A percentile compares a stretch with the other conserved stretches of the same genome.
phyloP scores from a whole-genome alignment of 2,113 vertebrate genomes.

The Amia ocellicauda region DNA sequence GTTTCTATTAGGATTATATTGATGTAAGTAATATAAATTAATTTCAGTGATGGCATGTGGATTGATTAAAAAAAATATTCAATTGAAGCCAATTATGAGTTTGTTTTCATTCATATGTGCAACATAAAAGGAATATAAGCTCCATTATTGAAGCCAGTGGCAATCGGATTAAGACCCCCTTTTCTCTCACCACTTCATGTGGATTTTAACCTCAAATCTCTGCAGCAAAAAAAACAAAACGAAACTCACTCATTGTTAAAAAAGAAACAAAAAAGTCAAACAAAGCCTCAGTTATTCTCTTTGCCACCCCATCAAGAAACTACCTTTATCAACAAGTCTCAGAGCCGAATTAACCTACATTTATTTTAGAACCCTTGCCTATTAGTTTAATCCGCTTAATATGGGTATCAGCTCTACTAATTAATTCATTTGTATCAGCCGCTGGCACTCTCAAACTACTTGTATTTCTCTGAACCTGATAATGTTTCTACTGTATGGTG shows the following conservation, averaged over 20 bases:
- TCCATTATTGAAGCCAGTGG: no score
- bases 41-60: no score
- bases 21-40: no score
- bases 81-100: no score
- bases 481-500: slow-evolving; percentile 8
- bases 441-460: slow-evolving; percentile 7
- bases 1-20: no score
- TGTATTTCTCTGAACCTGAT: slow-evolving; percentile 4
- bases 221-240: no score
- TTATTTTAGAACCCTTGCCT: slow-evolving; percentile 9
- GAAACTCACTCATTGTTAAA: not conserved
- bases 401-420: not conserved
- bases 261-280: not conserved
- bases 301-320: no score
- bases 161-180: not conserved
- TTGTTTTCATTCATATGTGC: no score
- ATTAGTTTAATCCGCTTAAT: slow-evolving; percentile 14
- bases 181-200: no score
- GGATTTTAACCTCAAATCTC: no score
- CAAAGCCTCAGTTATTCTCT: not conserved
- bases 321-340: not conserved
- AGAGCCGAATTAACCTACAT: not conserved
- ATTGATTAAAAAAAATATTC: no score
- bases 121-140: no score
- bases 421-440: slow-evolving; percentile 9